phyloP scores from a whole-genome alignment of 2,113 vertebrate species.

The Ranitomeya imitator region DNA sequence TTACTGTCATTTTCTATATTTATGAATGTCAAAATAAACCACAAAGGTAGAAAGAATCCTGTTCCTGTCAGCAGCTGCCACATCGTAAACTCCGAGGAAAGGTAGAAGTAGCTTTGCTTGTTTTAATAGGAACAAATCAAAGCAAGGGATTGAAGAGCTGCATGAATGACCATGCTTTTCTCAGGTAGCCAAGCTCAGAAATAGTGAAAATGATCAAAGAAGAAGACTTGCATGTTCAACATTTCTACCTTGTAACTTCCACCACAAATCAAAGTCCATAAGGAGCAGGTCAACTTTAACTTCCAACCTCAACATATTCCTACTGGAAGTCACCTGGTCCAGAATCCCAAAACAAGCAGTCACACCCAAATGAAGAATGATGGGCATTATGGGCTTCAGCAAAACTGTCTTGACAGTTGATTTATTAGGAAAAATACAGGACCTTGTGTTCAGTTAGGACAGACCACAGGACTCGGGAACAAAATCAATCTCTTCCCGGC shows the following conservation, averaged over 20 bases:
- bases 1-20: slow-evolving; percentile 33
- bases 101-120: slow-evolving; percentile 39
- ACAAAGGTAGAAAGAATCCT: slow-evolving; percentile 29
- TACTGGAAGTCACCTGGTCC: slow-evolving; percentile 42
- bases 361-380: slow-evolving; percentile 23
- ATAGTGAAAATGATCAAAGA: slow-evolving; percentile 20
- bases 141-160: background rate
- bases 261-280: slow-evolving; percentile 24
- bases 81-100: slow-evolving; percentile 30
- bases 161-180: slow-evolving; percentile 14
- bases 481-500: slow-evolving; percentile 24
- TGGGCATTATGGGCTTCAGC: background rate
- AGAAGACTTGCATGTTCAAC: background rate
- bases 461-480: background rate
- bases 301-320: slow-evolving; percentile 6
- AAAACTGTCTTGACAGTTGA: slow-evolving; percentile 19
- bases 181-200: background rate
- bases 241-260: background rate
- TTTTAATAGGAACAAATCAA: slow-evolving; percentile 33
- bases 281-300: background rate
- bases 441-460: slow-evolving; percentile 1
- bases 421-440: slow-evolving; percentile 14
- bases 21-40: slow-evolving; percentile 51
- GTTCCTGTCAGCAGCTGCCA: slow-evolving; percentile 45
- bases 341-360: slow-evolving; percentile 20